Conservation (phyloP, 1,140 invertebrate genomes). For the Drosophila repletoides region DNA sequence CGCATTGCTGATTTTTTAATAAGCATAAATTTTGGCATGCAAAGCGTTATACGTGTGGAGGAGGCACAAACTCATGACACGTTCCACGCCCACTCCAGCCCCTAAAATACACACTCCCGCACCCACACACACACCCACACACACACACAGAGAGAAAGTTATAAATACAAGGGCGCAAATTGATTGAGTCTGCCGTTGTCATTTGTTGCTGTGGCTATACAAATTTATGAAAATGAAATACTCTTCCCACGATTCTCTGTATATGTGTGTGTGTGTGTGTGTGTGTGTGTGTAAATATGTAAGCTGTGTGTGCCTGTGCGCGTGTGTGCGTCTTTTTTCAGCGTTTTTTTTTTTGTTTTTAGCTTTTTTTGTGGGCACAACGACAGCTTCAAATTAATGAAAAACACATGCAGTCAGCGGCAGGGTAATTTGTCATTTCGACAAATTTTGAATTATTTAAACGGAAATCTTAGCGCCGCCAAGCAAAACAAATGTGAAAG, state of each 20-base stretch:
- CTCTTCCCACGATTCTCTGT: constrained; percentile 56
- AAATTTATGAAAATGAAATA: constrained; percentile 74
- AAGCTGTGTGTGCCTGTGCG: constrained; percentile 28
- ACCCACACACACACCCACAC: constrained; percentile 29
- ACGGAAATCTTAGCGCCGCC: constrained; percentile 66
- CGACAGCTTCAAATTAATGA: constrained; percentile 65
- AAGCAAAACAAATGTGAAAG: constrained; percentile 14
- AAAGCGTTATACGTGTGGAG: constrained; percentile 53
- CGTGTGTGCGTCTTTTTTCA: background rate
- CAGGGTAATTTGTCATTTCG: constrained; percentile 74
- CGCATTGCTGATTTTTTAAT: constrained; percentile 72
- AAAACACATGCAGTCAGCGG: constrained; percentile 65
- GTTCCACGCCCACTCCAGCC: constrained; percentile 15
- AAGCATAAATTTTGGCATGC: constrained; percentile 69
- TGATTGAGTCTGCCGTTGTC: constrained; percentile 75
- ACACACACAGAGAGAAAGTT: background rate
- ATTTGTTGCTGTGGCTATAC: constrained; percentile 66
- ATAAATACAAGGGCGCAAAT: constrained; percentile 56
- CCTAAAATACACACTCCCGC: constrained; percentile 10
- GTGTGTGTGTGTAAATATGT: background rate
- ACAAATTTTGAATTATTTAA: constrained; percentile 77
- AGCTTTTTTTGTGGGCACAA: too few relatives aligned
- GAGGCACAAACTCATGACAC: constrained; percentile 14
- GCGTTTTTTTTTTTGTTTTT: too few relatives aligned
- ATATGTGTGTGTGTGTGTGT: constrained; percentile 13